Conservation (phyloP, 2,113 vertebrate genomes). For the Candoia aspera region DNA sequence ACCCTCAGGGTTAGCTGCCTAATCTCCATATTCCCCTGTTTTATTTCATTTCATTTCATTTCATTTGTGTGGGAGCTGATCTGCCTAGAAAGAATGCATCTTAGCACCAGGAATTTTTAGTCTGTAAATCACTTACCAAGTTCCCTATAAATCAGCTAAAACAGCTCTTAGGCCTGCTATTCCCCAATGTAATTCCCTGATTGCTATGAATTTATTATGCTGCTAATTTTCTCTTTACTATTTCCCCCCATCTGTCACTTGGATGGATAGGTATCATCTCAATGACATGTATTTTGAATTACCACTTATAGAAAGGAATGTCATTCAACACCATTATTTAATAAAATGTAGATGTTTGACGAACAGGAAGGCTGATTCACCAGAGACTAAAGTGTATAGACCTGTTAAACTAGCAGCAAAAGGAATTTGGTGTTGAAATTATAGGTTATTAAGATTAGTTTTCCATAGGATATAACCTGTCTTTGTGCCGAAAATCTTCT, state of each 20-base stretch:
- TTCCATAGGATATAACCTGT: not conserved
- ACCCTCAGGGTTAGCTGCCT: not conserved
- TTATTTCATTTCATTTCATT: not conserved
- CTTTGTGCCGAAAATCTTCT: not conserved
- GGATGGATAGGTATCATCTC: not conserved
- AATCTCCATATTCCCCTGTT: not conserved
- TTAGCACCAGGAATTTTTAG: constrained; percentile 12
- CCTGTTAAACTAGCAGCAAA: not conserved
- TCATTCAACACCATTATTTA: not conserved
- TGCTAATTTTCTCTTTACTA: constrained; percentile 2
- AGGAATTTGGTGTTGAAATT: not conserved
- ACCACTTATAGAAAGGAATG: not conserved
- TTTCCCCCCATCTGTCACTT: not conserved
- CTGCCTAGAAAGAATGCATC: constrained; percentile 16
- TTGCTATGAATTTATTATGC: not conserved
- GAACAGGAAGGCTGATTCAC: not conserved
- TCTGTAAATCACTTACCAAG: not conserved
- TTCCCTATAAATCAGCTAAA: not conserved
- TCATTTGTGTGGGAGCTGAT: not conserved
- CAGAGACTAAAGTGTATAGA: not conserved
- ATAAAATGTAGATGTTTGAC: not conserved
- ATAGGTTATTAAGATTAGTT: not conserved
- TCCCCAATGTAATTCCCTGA: not conserved
- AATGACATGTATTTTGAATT: not conserved
- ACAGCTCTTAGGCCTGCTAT: not conserved